Percentiles rank a stretch among this genome's conserved stretches.
These are phyloP conservation scores for Chrysaora quinquecirrha DNA, from an alignment of 30 jellyfish, hydroid and myxozoan genomes.

Conservation along the genomic window DNA sequence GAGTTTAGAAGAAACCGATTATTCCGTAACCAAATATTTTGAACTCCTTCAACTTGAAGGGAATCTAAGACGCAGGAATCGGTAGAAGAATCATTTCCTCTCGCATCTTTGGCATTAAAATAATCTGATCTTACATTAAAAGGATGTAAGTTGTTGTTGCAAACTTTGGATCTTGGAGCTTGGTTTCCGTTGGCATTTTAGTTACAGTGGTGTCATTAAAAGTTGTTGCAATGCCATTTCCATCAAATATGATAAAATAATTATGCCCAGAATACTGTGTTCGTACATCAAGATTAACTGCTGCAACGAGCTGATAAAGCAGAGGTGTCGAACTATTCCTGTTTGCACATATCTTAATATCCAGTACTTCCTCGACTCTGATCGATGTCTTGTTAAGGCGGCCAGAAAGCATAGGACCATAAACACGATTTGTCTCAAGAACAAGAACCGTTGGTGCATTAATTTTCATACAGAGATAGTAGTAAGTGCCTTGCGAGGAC, in stretches of 20 bases:
- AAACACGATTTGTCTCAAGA: background rate
- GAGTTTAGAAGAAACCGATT: no score
- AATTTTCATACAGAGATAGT: background rate
- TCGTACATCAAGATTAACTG: background rate
- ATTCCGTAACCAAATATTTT: background rate
- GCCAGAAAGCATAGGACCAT: slow-evolving; percentile 1
- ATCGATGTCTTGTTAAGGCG: slow-evolving; percentile 1
- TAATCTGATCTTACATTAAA: background rate
- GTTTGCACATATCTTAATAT: background rate
- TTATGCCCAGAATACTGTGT: slow-evolving; percentile 13
- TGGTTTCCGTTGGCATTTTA: background rate
- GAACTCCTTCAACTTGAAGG: background rate
- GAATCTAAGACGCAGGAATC: background rate
- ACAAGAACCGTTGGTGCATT: slow-evolving; percentile 18
- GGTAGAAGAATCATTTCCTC: background rate
- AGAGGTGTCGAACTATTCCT: background rate
- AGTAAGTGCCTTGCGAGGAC: slow-evolving; percentile 3
- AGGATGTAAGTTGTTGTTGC: background rate
- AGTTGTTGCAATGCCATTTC: slow-evolving; percentile 7
- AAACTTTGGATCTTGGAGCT: background rate
- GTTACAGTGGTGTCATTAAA: background rate
- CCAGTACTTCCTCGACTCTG: background rate
- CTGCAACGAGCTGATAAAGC: slow-evolving; percentile 3
- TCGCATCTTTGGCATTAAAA: background rate
- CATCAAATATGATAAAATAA: background rate